Evolutionary conservation across 2,888 invertebrate genomes (phyloP).

Genomic region (Desoria tigrina): DNA sequence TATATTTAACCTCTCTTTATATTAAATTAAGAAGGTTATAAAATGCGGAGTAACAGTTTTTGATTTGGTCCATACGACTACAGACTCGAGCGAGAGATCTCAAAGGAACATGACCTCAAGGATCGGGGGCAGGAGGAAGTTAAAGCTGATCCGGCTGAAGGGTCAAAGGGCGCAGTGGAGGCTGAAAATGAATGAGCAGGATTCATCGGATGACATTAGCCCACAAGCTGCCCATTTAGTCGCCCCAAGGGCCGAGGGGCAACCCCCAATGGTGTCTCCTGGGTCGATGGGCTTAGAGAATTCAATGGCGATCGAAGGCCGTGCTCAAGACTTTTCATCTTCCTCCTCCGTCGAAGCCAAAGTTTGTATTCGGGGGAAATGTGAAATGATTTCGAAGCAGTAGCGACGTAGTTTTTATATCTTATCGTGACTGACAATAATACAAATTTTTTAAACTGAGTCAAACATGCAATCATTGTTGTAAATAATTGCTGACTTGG

Average conservation of each 20-base stretch:
- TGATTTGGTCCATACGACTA: slow-evolving; percentile 17
- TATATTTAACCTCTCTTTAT: too few relatives aligned
- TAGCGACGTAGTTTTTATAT: slow-evolving; percentile 10
- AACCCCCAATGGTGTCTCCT: slow-evolving; percentile 28
- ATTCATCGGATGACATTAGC: slow-evolving; percentile 7
- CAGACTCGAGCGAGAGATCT: slow-evolving; percentile 37
- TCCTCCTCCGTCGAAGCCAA: slow-evolving; percentile 40
- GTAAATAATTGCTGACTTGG: too few relatives aligned
- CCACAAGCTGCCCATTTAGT: slow-evolving; percentile 33
- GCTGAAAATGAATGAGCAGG: slow-evolving; percentile 35
- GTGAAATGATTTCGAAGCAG: slow-evolving; percentile 48
- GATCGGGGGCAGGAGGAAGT: slow-evolving; percentile 29
- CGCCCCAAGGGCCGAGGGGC: slow-evolving; percentile 23
- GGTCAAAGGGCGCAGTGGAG: slow-evolving; percentile 52
- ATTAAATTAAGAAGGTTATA: not conserved
- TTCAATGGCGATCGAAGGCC: not conserved
- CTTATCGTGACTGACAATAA: too few relatives aligned
- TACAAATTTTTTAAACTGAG: too few relatives aligned
- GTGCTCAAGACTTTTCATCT: too few relatives aligned
- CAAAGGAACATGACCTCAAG: slow-evolving; percentile 16
- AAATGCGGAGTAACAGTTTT: slow-evolving; percentile 16
- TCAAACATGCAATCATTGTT: too few relatives aligned
- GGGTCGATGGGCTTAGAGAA: not conserved
- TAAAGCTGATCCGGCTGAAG: slow-evolving; percentile 50
- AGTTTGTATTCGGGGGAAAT: slow-evolving; percentile 51